A percentile compares a stretch with the other conserved stretches of the same genome.
phyloP scores from a whole-genome alignment of 1,140 invertebrate genomes.

The Pinna nobilis region DNA sequence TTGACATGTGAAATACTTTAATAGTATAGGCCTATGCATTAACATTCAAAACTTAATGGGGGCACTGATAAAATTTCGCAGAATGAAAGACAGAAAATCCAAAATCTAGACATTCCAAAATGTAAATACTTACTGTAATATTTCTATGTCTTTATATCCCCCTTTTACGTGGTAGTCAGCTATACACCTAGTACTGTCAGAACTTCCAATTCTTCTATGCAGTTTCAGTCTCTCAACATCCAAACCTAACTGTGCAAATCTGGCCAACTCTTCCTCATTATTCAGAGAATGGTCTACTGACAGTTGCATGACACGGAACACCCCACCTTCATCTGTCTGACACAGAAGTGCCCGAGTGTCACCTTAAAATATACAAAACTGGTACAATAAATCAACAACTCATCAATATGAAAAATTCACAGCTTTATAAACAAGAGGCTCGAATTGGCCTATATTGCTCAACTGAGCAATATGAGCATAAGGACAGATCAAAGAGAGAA shows the following conservation, averaged over 20 bases:
- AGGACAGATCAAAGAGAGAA: too few relatives aligned
- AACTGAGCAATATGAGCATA: too few relatives aligned
- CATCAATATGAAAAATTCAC: too few relatives aligned
- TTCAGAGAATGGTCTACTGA: slow-evolving; percentile 88
- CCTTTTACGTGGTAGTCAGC: slow-evolving; percentile 94
- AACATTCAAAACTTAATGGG: too few relatives aligned
- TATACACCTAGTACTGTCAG: slow-evolving; percentile 83
- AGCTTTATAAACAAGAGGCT: too few relatives aligned
- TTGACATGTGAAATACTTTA: too few relatives aligned
- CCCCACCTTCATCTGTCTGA: slow-evolving; percentile 86
- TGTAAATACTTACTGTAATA: slow-evolving; percentile 70
- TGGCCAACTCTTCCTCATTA: slow-evolving; percentile 88
- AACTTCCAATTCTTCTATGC: slow-evolving; percentile 74
- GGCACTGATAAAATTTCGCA: too few relatives aligned
- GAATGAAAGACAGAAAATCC: too few relatives aligned
- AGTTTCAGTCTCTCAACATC: slow-evolving; percentile 75
- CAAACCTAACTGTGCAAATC: slow-evolving; percentile 84
- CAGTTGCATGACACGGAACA: slow-evolving; percentile 87
- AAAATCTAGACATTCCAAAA: not conserved
- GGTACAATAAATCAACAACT: too few relatives aligned
- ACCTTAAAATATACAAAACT: slow-evolving; percentile 69
- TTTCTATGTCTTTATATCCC: slow-evolving; percentile 88
- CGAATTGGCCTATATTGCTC: too few relatives aligned
- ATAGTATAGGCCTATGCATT: too few relatives aligned
- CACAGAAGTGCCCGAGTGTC: slow-evolving; percentile 86